Evolutionary conservation across 2,888 invertebrate species (phyloP).

Genomic region (Neoitamus cyanurus): DNA sequence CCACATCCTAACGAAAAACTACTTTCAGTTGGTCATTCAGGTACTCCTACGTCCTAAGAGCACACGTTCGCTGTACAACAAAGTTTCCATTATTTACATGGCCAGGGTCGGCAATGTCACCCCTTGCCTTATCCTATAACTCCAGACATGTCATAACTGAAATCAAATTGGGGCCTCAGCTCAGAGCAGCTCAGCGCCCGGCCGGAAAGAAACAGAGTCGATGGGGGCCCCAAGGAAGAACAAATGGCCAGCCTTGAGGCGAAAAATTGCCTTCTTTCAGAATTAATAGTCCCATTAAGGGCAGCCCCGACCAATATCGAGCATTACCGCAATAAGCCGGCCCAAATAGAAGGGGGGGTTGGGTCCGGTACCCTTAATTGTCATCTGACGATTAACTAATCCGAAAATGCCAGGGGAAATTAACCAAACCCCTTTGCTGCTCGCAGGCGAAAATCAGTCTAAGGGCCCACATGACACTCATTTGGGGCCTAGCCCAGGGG

Average conservation of each 20-base stretch:
- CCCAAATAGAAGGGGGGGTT: neutral
- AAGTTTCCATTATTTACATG: neutral
- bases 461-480: neutral
- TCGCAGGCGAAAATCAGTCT: neutral
- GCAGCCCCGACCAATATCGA: neutral
- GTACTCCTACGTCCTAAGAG: neutral
- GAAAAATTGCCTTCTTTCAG: neutral
- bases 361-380: neutral
- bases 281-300: neutral
- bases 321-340: neutral
- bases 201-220: neutral
- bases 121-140: neutral
- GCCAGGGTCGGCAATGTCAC: neutral
- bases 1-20: neutral
- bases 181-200: neutral
- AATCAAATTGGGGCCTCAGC: neutral
- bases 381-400: constrained; percentile 27
- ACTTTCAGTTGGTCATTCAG: neutral
- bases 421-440: neutral
- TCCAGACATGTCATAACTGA: neutral
- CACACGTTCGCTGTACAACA: neutral
- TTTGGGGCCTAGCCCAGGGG: neutral
- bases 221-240: neutral
- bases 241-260: neutral
- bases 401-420: constrained; percentile 28